Conservation (phyloP, 2,797 vertebrate species). For the Morus bassanus region DNA sequence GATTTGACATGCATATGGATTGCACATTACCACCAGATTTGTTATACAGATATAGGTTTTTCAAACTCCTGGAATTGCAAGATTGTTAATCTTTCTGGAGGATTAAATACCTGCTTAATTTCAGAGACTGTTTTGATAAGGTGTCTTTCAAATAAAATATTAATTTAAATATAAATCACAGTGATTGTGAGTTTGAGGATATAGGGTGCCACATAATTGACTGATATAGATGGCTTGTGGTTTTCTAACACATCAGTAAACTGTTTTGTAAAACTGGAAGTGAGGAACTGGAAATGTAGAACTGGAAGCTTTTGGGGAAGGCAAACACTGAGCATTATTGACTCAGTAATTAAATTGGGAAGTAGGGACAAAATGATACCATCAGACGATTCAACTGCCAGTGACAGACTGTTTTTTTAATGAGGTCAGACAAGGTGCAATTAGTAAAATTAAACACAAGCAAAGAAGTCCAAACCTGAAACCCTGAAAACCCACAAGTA, state of each 20-base stretch:
- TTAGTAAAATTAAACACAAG: neutral
- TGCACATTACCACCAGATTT: neutral
- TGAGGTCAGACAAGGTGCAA: neutral
- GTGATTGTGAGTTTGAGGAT: neutral
- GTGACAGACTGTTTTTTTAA: neutral
- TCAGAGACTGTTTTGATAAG: neutral
- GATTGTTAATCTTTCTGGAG: neutral
- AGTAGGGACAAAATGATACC: neutral
- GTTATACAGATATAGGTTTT: neutral
- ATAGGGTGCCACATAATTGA: neutral
- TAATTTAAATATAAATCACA: neutral
- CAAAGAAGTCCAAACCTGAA: neutral
- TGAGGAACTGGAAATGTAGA: neutral
- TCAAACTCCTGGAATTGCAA: neutral
- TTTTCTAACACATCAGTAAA: neutral
- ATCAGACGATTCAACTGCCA: neutral
- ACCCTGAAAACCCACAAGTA: neutral
- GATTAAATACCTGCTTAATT: neutral
- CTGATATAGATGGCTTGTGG: neutral
- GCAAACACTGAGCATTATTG: neutral
- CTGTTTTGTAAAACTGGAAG: neutral
- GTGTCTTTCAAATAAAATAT: neutral
- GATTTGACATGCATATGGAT: slow-evolving; percentile 27
- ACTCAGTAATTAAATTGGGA: neutral
- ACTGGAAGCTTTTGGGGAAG: neutral